A percentile compares a stretch with the other conserved stretches of the same genome.
These are phyloP conservation scores for Lampropteryx suffumata DNA, from an alignment of 2,888 invertebrate species.

Conservation along the genomic window DNA sequence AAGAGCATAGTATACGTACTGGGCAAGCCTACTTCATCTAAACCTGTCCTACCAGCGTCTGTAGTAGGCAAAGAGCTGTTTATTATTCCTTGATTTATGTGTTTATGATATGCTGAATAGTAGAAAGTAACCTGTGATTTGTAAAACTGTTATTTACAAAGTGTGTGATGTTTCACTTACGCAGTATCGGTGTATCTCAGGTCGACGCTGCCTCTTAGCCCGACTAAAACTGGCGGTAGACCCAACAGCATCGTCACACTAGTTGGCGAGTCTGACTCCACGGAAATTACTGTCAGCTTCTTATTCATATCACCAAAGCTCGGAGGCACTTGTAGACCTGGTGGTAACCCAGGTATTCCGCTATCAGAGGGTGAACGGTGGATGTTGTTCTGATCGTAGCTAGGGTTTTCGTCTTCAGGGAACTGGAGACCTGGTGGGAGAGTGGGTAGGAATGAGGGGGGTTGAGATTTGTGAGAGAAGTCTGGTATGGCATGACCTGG, in stretches of 20 bases:
- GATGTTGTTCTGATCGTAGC: conserved; percentile 64
- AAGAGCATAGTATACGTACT: too few relatives aligned
- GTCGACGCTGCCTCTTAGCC: conserved; percentile 93
- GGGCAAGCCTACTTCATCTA: too few relatives aligned
- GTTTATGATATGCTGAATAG: too few relatives aligned
- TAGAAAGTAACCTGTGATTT: too few relatives aligned
- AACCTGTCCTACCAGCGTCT: too few relatives aligned
- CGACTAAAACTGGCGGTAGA: conserved; percentile 91
- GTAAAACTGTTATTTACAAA: too few relatives aligned
- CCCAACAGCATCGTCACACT: conserved; percentile 92
- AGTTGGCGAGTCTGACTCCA: conserved; percentile 90
- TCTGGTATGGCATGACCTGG: conserved; percentile 52
- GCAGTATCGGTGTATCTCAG: conserved; percentile 91
- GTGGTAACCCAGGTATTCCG: conserved; percentile 49
- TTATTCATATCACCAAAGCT: conserved; percentile 64
- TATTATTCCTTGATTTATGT: too few relatives aligned
- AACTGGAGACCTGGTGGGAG: conserved; percentile 68
- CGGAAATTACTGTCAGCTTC: conserved; percentile 79
- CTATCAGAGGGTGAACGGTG: conserved; percentile 52
- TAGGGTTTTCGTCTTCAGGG: conserved; percentile 62
- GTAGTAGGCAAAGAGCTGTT: too few relatives aligned
- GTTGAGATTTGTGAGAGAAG: conserved; percentile 43
- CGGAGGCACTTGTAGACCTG: conserved; percentile 55
- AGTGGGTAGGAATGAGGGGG: conserved; percentile 67
- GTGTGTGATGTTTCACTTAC: conserved; percentile 82